Base-by-base conservation (phyloP, 2,113 vertebrate species). In the Syngnathus typhle region DNA sequence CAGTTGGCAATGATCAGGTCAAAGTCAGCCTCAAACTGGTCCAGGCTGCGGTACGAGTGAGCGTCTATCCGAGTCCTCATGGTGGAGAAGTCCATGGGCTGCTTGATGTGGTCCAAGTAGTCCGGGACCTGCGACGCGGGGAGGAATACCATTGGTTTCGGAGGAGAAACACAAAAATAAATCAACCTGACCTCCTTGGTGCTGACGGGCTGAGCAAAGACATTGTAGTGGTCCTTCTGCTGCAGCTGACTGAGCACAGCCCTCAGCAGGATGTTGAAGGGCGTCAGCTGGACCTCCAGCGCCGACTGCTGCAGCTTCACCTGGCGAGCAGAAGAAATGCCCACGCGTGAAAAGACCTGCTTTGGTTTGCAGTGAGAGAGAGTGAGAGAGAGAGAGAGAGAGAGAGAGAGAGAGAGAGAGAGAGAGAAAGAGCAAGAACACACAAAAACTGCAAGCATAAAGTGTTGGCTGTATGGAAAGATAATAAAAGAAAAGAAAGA, bases 81-180 rank as follows among this genome's bases (percentile, higher is more conserved):
- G 27, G 96, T 96, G 69, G 93, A 95, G 87, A 98, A 98, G 89
- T 99, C 97, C 96, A 98, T 99, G 49, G 97, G 96, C 44, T 90
- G 91, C 68, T 90, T 93, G 82, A 99, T 96, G 84, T 96, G 94
- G 79, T 99, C 96, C 89, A 96, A 84, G 83, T 99, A 99, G 83
- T 99, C 97, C 2, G 96, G 93, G 68, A 99, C 97, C 97, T 99
- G 82, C 37, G 54, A 27, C 27, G 41, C n/a, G 47, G 11, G 43
- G 11, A 39, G 44, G 5, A 19, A 52, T 56, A 52, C 18, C 2
- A 44, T 44, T 13, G 7, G 41, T 62, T 56, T 6, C 36, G 9
- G 12, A 16, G 3, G 7, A 16, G 16, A 7, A 16, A 16, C 2
- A 27, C 27, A 27, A 32, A 32, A 32, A 27, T 2, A 27, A 27